Percentiles rank a stretch among this genome's conserved stretches.
Conservation (phyloP, 2,797 vertebrate genomes). For the Tangara arthus region DNA sequence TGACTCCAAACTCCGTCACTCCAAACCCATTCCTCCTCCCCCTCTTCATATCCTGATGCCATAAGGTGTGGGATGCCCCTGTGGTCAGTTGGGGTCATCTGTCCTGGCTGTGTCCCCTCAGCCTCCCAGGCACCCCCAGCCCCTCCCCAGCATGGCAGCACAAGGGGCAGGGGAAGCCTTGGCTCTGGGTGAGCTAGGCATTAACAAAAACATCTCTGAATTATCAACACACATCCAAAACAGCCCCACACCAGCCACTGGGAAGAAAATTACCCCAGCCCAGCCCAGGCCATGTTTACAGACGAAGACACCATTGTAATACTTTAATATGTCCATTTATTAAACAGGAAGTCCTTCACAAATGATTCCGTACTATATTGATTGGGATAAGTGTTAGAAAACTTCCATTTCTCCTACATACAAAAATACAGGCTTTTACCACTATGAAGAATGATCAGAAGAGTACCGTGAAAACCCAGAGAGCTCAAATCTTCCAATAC, state of each 20-base stretch:
- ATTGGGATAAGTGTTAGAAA: constrained; percentile 77
- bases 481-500: constrained; percentile 58
- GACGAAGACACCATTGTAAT: background rate
- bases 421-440: constrained; percentile 83
- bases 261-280: background rate
- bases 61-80: background rate
- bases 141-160: background rate
- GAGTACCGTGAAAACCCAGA: constrained; percentile 68
- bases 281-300: background rate
- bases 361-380: constrained; percentile 72
- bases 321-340: constrained; percentile 72
- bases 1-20: background rate
- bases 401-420: constrained; percentile 81
- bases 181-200: background rate
- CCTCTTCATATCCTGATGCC: background rate
- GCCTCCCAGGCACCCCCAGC: background rate
- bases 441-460: constrained; percentile 75
- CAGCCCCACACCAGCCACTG: background rate
- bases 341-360: constrained; percentile 78
- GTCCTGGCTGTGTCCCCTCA: background rate
- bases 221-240: background rate
- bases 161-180: background rate
- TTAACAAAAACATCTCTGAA: background rate
- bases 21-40: background rate
- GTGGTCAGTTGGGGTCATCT: background rate